Conservation (phyloP, 1,140 invertebrate genomes). For the Drosophila guanche region DNA sequence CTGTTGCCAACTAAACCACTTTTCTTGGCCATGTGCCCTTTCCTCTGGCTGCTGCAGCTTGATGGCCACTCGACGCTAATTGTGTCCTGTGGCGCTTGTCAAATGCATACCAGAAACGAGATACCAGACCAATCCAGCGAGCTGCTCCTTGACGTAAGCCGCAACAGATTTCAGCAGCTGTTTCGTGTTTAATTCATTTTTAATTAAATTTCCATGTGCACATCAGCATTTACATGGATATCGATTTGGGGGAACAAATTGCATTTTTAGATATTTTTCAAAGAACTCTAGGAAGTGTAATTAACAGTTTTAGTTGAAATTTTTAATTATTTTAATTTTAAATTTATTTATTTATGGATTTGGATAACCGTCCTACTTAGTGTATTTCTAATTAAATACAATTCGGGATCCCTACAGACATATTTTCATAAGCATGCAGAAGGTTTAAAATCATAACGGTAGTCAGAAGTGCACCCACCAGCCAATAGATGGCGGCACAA, state of each 20-base stretch:
- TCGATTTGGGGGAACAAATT: no score
- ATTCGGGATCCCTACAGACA: no score
- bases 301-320: no score
- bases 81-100: constrained; percentile 50
- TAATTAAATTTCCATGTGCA: constrained; percentile 5
- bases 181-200: constrained; percentile 13
- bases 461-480: not conserved
- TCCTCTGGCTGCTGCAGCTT: constrained; percentile 25
- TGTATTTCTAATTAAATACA: no score
- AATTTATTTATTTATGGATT: no score
- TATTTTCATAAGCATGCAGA: no score
- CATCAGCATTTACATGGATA: no score
- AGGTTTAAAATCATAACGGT: no score
- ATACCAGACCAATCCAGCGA: constrained; percentile 9
- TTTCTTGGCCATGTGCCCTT: constrained; percentile 26
- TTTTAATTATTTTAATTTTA: no score
- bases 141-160: constrained; percentile 1
- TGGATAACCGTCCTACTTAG: no score
- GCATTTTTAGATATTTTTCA: no score
- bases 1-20: constrained; percentile 27
- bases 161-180: constrained; percentile 34
- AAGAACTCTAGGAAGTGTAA: no score
- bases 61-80: constrained; percentile 62
- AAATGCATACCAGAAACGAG: constrained; percentile 31
- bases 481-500: constrained; percentile 33